phyloP scores from a whole-genome alignment of 1,140 invertebrate species.

The Drosophila prosaltans region DNA sequence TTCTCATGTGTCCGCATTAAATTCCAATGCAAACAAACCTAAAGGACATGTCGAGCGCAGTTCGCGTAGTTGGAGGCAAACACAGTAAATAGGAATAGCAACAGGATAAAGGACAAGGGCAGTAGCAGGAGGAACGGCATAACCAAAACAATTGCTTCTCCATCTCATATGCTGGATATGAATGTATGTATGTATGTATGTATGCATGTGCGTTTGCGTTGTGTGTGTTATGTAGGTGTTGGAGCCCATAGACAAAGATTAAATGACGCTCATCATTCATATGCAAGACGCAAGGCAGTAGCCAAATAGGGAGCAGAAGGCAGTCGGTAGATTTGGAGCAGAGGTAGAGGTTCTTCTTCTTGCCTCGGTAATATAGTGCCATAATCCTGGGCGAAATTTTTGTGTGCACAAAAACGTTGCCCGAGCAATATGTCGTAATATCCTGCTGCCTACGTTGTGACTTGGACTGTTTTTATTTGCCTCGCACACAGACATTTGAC shows the following conservation, averaged over 20 bases:
- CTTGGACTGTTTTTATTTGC: slow-evolving; percentile 69
- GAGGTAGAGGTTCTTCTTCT: not conserved
- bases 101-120: slow-evolving; percentile 7
- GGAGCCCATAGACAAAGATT: slow-evolving; percentile 78
- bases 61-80: slow-evolving; percentile 60
- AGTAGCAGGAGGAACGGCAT: not conserved
- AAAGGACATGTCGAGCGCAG: slow-evolving; percentile 79
- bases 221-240: slow-evolving; percentile 58
- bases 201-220: slow-evolving; percentile 1
- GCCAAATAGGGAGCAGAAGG: not conserved
- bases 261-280: slow-evolving; percentile 80
- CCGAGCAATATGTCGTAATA: slow-evolving; percentile 77
- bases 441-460: slow-evolving; percentile 52
- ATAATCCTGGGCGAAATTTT: slow-evolving; percentile 79
- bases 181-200: slow-evolving; percentile 19
- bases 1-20: slow-evolving; percentile 49
- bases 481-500: slow-evolving; percentile 53
- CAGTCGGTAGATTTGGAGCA: slow-evolving; percentile 16
- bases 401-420: slow-evolving; percentile 49
- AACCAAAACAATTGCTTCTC: slow-evolving; percentile 7
- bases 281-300: slow-evolving; percentile 50
- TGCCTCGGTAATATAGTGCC: slow-evolving; percentile 72
- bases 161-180: slow-evolving; percentile 3
- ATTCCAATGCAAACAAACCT: slow-evolving; percentile 75
- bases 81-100: slow-evolving; percentile 9